Percentiles rank a stretch among this genome's conserved stretches.
Conservation (phyloP, 1,140 invertebrate species). For the Amphibalanus amphitrite region DNA sequence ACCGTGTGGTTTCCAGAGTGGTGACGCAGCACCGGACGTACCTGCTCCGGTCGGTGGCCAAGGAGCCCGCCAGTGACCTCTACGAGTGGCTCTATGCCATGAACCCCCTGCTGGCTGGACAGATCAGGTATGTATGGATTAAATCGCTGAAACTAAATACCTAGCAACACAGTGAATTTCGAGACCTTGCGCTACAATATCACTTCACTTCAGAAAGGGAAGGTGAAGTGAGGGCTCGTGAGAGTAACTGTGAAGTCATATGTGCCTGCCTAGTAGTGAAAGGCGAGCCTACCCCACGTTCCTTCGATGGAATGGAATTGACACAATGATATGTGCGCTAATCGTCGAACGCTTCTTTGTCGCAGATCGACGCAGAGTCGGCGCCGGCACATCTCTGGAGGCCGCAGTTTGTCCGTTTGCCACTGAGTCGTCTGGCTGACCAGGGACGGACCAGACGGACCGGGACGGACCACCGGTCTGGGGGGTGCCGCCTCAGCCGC, state of each 20-base stretch:
- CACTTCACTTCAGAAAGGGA: too few species aligned
- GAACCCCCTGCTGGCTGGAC: slow-evolving; percentile 93
- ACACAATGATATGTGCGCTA: too few species aligned
- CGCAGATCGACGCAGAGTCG: background rate
- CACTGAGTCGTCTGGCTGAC: background rate
- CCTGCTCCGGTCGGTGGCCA: background rate
- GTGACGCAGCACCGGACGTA: background rate
- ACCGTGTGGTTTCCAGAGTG: background rate
- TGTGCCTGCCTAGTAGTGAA: too few species aligned
- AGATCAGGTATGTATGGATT: slow-evolving; percentile 52
- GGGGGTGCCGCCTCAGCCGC: too few species aligned
- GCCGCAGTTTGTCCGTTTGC: background rate
- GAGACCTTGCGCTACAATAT: too few species aligned
- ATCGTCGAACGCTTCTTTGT: background rate
- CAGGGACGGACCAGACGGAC: background rate
- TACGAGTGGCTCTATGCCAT: slow-evolving; percentile 99
- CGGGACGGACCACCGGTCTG: too few species aligned
- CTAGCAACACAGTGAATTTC: too few species aligned
- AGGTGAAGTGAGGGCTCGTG: too few species aligned
- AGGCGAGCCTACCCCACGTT: too few species aligned
- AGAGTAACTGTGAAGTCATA: too few species aligned
- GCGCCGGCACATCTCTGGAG: background rate
- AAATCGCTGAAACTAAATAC: too few species aligned
- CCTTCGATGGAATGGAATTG: too few species aligned
- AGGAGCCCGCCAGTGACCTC: slow-evolving; percentile 62